Percentiles rank a stretch among this genome's conserved stretches.
Evolutionary conservation across 2,113 vertebrate genomes (phyloP).

Genomic region (Clarias gariepinus): DNA sequence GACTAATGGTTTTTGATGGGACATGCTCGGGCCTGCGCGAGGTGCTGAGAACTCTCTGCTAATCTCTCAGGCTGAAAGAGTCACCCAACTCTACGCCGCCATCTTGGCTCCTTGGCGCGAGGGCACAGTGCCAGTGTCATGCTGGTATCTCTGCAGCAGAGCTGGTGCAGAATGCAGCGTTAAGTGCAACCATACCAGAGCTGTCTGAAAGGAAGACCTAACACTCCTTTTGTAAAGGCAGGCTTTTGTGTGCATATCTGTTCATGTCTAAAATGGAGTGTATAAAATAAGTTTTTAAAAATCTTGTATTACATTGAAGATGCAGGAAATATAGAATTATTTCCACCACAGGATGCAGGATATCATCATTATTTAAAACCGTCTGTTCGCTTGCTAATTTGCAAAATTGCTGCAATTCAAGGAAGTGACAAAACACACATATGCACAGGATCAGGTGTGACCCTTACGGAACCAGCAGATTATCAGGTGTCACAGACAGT

Average conservation of each 20-base stretch:
- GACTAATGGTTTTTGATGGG: constrained; percentile 56
- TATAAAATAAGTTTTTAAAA: neutral
- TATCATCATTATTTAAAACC: neutral
- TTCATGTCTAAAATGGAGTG: neutral
- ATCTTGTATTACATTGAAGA: neutral
- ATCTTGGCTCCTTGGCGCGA: neutral
- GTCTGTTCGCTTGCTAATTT: neutral
- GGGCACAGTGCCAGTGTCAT: neutral
- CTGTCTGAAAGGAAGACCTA: neutral
- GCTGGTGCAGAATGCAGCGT: neutral
- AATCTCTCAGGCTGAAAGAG: constrained; percentile 44
- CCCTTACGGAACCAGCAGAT: neutral
- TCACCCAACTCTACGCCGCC: constrained; percentile 14
- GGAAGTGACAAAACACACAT: neutral
- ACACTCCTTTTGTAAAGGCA: neutral
- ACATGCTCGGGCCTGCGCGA: constrained; percentile 45
- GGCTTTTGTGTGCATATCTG: neutral
- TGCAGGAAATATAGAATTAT: neutral
- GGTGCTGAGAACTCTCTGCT: constrained; percentile 34
- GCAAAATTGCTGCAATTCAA: neutral
- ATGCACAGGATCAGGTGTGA: neutral
- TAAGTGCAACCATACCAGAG: neutral
- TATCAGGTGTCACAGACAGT: neutral
- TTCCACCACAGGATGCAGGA: neutral
- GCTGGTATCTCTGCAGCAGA: neutral